Percentiles rank a stretch among this genome's conserved stretches.
Conservation (phyloP, 1,140 invertebrate genomes). For the Charaxes varanes region DNA sequence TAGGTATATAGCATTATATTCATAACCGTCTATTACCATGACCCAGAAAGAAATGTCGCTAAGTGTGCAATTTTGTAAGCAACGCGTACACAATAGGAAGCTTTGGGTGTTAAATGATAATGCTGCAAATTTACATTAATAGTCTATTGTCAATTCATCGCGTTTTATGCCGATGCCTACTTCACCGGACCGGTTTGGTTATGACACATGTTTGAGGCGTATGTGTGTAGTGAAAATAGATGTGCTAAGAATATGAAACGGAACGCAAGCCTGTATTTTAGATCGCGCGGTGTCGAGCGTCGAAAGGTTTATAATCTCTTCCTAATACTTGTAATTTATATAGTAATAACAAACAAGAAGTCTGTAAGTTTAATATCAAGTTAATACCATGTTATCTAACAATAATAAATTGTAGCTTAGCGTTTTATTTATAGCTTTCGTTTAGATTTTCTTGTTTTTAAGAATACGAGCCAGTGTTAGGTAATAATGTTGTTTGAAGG, state of each 20-base stretch:
- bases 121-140: conserved; percentile 50
- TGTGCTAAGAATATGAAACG: conserved; percentile 15
- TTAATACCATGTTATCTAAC: too few relatives aligned
- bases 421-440: too few relatives aligned
- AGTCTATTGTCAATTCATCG: conserved; percentile 49
- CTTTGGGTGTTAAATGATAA: conserved; percentile 32
- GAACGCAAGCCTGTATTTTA: neutral
- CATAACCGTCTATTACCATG: conserved; percentile 18
- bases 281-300: neutral
- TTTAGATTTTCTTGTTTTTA: too few relatives aligned
- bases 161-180: conserved; percentile 26
- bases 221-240: conserved; percentile 26
- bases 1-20: conserved; percentile 1
- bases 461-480: too few relatives aligned
- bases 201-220: conserved; percentile 53
- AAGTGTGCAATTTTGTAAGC: conserved; percentile 26
- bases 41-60: conserved; percentile 36
- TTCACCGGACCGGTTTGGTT: conserved; percentile 41
- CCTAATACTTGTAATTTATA: too few relatives aligned
- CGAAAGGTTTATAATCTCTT: neutral
- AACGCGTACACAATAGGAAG: conserved; percentile 21
- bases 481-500: too few relatives aligned
- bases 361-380: too few relatives aligned
- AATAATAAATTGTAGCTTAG: too few relatives aligned
- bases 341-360: too few relatives aligned